These are phyloP conservation scores for Galaxea fascicularis DNA, from an alignment of 92 coral and sea anemone genomes.

Conservation along the genomic window DNA sequence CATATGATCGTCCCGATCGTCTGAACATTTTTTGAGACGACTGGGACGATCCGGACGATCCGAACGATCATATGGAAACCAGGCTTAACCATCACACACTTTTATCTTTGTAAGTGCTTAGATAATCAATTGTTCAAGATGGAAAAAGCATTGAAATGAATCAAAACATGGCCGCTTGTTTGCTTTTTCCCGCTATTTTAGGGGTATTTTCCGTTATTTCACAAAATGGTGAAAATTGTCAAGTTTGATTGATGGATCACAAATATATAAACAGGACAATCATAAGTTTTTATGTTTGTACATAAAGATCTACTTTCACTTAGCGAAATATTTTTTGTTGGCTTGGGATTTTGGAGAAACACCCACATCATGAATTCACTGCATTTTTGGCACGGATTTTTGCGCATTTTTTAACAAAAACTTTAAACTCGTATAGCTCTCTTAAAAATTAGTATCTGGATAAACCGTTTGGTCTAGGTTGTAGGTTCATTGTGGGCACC, in stretches of 20 bases:
- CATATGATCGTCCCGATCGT: no score
- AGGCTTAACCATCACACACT: constrained; percentile 31
- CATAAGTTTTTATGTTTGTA: constrained; percentile 32
- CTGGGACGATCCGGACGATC: no score
- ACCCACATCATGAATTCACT: constrained; percentile 20
- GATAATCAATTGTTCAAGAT: constrained; percentile 18
- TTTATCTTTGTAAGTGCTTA: constrained; percentile 15
- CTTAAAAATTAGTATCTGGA: constrained; percentile 19
- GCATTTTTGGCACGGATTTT: constrained; percentile 19
- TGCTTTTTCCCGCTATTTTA: constrained; percentile 28
- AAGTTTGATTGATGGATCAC: constrained; percentile 18
- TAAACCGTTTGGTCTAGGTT: constrained; percentile 10
- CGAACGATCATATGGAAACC: no score
- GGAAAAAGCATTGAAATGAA: constrained; percentile 35
- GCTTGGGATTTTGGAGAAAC: constrained; percentile 5
- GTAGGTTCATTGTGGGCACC: constrained; percentile 3
- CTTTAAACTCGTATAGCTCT: constrained; percentile 22
- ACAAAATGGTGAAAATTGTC: constrained; percentile 10
- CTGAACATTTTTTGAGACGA: no score
- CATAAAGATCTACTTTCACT: constrained; percentile 15
- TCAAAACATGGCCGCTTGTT: constrained; percentile 42
- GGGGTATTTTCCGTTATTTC: constrained; percentile 23
- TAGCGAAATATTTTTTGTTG: constrained; percentile 24
- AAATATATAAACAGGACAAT: constrained; percentile 24
- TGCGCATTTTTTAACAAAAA: constrained; percentile 25